phyloP scores from a whole-genome alignment of 2,888 invertebrate species.

The Agrochola lychnidis region DNA sequence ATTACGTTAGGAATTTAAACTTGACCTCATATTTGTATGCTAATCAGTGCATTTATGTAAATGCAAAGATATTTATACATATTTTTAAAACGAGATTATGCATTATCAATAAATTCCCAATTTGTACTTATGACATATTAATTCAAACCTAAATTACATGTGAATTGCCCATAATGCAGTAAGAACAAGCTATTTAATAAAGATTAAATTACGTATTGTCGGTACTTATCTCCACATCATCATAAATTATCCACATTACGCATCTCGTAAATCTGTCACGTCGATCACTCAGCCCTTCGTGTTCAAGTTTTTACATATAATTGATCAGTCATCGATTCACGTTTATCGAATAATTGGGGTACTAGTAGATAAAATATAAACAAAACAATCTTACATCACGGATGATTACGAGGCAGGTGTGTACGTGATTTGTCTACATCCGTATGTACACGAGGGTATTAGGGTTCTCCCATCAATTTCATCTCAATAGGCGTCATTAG shows the following conservation, averaged over 20 bases:
- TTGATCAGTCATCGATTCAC: conserved; percentile 40
- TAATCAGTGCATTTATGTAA: conserved; percentile 34
- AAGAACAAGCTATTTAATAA: conserved; percentile 32
- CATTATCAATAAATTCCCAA: conserved; percentile 22
- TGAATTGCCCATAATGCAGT: conserved; percentile 22
- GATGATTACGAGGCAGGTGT: conserved; percentile 60
- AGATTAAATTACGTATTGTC: conserved; percentile 45
- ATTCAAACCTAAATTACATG: conserved; percentile 29
- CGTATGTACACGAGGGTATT: conserved; percentile 68
- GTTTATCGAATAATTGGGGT: conserved; percentile 40
- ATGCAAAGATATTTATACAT: conserved; percentile 13
- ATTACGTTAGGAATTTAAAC: conserved; percentile 52
- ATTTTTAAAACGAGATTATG: conserved; percentile 13
- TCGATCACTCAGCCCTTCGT: conserved; percentile 53
- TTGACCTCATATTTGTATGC: conserved; percentile 55
- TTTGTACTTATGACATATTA: conserved; percentile 24
- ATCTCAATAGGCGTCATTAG: conserved; percentile 74
- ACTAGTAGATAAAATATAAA: conserved; percentile 30
- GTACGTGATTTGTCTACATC: conserved; percentile 68
- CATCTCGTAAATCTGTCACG: conserved; percentile 59
- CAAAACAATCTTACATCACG: conserved; percentile 58
- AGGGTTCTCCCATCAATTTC: conserved; percentile 76
- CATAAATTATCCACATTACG: conserved; percentile 54
- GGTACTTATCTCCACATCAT: conserved; percentile 39
- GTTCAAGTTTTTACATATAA: conserved; percentile 41